A percentile compares a stretch with the other conserved stretches of the same genome.
Conservation (phyloP, 2,797 vertebrate species). For the Lagodon rhomboides region DNA sequence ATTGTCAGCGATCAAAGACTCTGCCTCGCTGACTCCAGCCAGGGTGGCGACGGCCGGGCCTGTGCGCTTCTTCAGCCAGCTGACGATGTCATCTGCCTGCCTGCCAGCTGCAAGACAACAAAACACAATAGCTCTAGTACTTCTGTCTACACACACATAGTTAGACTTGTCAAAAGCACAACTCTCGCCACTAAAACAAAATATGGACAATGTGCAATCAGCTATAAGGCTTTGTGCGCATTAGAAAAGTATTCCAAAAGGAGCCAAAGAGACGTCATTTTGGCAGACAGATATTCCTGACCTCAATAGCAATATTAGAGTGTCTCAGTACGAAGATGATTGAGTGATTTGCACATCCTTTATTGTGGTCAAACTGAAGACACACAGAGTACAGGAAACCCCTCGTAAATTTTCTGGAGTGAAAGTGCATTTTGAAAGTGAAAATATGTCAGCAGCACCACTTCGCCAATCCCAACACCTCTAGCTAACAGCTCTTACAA, state of each 20-base stretch:
- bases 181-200: neutral
- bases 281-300: neutral
- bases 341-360: constrained; percentile 5
- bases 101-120: constrained; percentile 89
- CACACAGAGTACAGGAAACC: neutral
- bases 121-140: constrained; percentile 12
- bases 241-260: neutral
- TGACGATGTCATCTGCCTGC: constrained; percentile 94
- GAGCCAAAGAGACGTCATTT: neutral
- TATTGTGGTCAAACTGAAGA: constrained; percentile 4
- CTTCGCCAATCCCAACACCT: constrained; percentile 18
- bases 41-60: constrained; percentile 90
- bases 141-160: neutral
- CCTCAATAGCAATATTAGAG: constrained; percentile 9
- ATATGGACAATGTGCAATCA: neutral
- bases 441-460: neutral
- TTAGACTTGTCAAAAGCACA: neutral
- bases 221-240: no score
- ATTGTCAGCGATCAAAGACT: constrained; percentile 89
- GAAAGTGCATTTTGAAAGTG: neutral
- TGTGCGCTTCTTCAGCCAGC: constrained; percentile 97
- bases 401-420: neutral
- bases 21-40: constrained; percentile 81
- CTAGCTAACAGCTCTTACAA: neutral
- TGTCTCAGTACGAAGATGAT: neutral